These are phyloP conservation scores for Drosophila affinis DNA, from an alignment of 2,888 invertebrate genomes.

Conservation along the genomic window DNA sequence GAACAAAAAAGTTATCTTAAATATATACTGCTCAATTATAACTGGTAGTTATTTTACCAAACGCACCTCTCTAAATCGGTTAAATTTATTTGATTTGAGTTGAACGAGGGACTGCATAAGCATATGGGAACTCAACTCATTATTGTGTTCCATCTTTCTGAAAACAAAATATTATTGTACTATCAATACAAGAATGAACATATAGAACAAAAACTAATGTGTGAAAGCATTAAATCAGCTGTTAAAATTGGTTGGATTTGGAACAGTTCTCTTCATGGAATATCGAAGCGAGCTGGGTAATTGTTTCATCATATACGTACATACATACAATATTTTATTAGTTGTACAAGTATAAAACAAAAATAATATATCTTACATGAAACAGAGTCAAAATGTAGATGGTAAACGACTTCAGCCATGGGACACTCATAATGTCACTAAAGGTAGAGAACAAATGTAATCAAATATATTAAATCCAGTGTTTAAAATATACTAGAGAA, in stretches of 20 bases:
- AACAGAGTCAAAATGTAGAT: neutral
- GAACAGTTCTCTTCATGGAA: slow-evolving; percentile 60
- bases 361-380: neutral
- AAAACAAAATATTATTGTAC: neutral
- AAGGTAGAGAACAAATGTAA: neutral
- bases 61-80: too few relatives aligned
- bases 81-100: too few relatives aligned
- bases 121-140: too few relatives aligned
- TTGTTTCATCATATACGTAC: slow-evolving; percentile 51
- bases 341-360: neutral
- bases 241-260: slow-evolving; percentile 49
- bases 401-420: neutral
- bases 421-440: neutral
- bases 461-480: neutral
- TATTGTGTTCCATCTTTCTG: neutral
- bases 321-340: neutral
- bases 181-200: neutral
- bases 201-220: neutral
- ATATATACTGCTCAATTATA: too few relatives aligned
- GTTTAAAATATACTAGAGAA: neutral
- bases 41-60: too few relatives aligned
- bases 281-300: slow-evolving; percentile 79
- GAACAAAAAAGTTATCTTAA: too few relatives aligned
- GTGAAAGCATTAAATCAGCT: slow-evolving; percentile 22
- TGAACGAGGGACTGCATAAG: too few relatives aligned